phyloP scores from a whole-genome alignment of 2,113 vertebrate species.

The Gobiocypris rarus region DNA sequence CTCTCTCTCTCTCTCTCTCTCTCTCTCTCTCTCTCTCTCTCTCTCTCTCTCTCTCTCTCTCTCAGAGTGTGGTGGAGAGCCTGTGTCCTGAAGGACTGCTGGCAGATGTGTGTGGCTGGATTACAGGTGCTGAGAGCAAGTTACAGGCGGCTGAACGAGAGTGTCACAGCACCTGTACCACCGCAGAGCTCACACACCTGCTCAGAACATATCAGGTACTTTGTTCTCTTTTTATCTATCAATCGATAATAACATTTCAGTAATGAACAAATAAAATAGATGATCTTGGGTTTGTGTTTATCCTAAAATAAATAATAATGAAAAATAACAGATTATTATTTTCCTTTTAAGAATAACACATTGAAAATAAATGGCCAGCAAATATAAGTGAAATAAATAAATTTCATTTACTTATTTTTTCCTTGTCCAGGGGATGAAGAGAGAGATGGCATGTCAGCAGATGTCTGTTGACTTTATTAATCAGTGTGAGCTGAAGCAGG shows the following conservation, averaged over 20 bases:
- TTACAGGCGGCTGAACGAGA: constrained; percentile 52
- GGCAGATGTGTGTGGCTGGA: constrained; percentile 79
- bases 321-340: neutral
- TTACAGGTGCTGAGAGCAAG: constrained; percentile 71
- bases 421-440: constrained; percentile 74
- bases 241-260: neutral
- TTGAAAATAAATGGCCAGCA: neutral
- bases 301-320: neutral
- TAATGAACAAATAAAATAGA: neutral
- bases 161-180: constrained; percentile 29
- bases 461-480: constrained; percentile 84
- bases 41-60: constrained; percentile 18
- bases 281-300: neutral
- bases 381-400: neutral
- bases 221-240: constrained; percentile 27
- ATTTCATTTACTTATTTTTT: neutral
- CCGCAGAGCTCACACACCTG: constrained; percentile 65
- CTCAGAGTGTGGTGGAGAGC: constrained; percentile 84
- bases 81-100: constrained; percentile 83
- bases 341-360: neutral
- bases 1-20: neutral
- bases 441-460: constrained; percentile 82
- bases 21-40: constrained; percentile 27
- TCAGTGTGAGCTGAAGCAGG: constrained; percentile 80
- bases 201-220: constrained; percentile 84